These are phyloP conservation scores for Norana najaformis DNA, from an alignment of 2,888 invertebrate genomes.

Conservation along the genomic window DNA sequence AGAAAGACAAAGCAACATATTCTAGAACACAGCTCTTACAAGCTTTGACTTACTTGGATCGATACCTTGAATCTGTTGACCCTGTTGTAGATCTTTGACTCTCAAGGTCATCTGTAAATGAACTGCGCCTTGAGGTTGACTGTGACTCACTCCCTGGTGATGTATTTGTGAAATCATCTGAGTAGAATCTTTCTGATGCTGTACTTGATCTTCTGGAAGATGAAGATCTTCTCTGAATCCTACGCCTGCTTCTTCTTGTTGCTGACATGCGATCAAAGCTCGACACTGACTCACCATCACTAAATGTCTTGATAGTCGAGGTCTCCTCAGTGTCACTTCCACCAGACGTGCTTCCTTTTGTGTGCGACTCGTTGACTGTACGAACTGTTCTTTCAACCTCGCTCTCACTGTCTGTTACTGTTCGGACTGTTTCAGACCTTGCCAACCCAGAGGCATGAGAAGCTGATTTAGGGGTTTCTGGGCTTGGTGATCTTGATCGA, in stretches of 20 bases:
- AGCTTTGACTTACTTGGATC: neutral
- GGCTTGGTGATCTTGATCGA: slow-evolving; percentile 44
- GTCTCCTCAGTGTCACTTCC: slow-evolving; percentile 28
- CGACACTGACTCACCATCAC: neutral
- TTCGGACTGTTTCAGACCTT: slow-evolving; percentile 14
- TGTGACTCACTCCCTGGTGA: neutral
- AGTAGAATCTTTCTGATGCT: slow-evolving; percentile 38
- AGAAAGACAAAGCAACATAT: too few relatives aligned
- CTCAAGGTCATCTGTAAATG: neutral
- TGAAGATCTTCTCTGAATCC: slow-evolving; percentile 3
- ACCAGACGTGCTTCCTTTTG: neutral
- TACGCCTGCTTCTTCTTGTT: slow-evolving; percentile 18
- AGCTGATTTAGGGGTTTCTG: slow-evolving; percentile 32
- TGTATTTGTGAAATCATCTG: slow-evolving; percentile 46
- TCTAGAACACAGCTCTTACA: too few relatives aligned
- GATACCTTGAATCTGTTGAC: neutral
- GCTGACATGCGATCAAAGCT: slow-evolving; percentile 27
- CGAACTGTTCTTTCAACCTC: slow-evolving; percentile 21
- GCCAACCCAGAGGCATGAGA: neutral
- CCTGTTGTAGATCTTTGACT: neutral
- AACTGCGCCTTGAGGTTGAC: neutral
- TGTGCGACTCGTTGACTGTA: slow-evolving; percentile 19
- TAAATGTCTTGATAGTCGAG: slow-evolving; percentile 23
- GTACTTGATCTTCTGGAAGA: slow-evolving; percentile 28
- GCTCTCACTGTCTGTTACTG: slow-evolving; percentile 35